phyloP scores from a whole-genome alignment of 2,888 invertebrate genomes.

The Rhyacophila evoluta region DNA sequence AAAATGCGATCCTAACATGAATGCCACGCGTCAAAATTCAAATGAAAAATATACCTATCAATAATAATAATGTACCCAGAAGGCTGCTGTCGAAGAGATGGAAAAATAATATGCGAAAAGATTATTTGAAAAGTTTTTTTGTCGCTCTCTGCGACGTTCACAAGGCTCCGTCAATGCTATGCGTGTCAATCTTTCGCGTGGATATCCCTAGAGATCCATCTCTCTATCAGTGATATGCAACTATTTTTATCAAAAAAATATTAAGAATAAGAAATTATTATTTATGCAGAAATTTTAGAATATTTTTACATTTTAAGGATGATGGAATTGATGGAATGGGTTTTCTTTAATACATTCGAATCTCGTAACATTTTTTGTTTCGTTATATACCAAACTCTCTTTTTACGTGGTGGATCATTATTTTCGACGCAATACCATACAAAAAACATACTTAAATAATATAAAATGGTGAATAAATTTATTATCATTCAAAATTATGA shows the following conservation, averaged over 20 bases:
- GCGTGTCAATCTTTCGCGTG: not conserved
- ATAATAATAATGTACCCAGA: not conserved
- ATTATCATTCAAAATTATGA: too few relatives aligned
- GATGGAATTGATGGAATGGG: too few relatives aligned
- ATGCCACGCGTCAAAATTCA: not conserved
- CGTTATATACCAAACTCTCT: too few relatives aligned
- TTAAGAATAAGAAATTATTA: too few relatives aligned
- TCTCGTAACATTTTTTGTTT: too few relatives aligned
- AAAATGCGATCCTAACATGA: not conserved
- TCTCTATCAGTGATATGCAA: not conserved
- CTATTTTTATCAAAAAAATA: not conserved
- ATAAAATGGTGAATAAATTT: too few relatives aligned
- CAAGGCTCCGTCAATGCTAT: not conserved
- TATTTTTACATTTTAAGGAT: too few relatives aligned
- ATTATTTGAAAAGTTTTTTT: slow-evolving; percentile 16
- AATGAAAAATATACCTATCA: not conserved
- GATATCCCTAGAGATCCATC: slow-evolving; percentile 2
- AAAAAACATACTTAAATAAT: too few relatives aligned
- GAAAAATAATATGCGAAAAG: slow-evolving; percentile 15
- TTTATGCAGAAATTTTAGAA: too few relatives aligned
- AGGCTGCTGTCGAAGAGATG: not conserved
- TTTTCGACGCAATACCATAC: too few relatives aligned
- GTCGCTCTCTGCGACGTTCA: not conserved
- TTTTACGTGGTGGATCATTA: too few relatives aligned
- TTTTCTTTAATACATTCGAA: too few relatives aligned